Base-by-base conservation (phyloP, 1,140 invertebrate species). In the Pectinophora gossypiella region DNA sequence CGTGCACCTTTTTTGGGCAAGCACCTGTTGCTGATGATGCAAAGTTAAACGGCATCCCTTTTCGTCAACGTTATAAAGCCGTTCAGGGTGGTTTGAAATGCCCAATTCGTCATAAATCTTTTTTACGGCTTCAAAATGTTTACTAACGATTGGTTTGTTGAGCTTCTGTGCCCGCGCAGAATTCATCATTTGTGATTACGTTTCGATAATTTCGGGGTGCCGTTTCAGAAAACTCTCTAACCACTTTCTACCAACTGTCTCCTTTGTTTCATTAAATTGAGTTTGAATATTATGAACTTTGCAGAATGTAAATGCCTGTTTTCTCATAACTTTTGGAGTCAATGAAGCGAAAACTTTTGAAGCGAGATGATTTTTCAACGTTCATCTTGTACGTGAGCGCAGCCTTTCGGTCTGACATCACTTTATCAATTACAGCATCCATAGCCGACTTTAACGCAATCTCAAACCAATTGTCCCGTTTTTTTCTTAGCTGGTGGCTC, bases 11-110 rank as follows among this genome's bases (percentile, higher is more conserved):
- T 66, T 78, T 56, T 56, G 13, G 19, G 67, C 56, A 0, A 74
- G 46, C 42, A 84, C 68, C 5, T 3, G 4, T 43, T 42, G 49
- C 43, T 68, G 56, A 13, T 76, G 44, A 49, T 85, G 72, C 7
- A 83, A 6, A n/a, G 56, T 68, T n/a, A 76, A 52, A 7, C 59
- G 48, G 43, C 74, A 72, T 4, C 70, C 76, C 53, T 80, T 84
- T 59, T 85, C 76, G 62, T 81, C 77, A 49, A 81, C 59, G 43
- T 79, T 83, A 54, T 59, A 82, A n/a, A 79, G 68, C 15, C 44
- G 48, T 19, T 79, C 22, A 18, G 67, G 67, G 44, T 54, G 50
- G 40, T 65, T 52, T 23, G 40, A 35, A 18, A 82, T 50, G 32
- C 68, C 51, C 12, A 73, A 51, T 23, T 65, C 51, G 7, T 54